Evolutionary conservation across 2,888 invertebrate species (phyloP).

Genomic region (Ochropleura plecta): DNA sequence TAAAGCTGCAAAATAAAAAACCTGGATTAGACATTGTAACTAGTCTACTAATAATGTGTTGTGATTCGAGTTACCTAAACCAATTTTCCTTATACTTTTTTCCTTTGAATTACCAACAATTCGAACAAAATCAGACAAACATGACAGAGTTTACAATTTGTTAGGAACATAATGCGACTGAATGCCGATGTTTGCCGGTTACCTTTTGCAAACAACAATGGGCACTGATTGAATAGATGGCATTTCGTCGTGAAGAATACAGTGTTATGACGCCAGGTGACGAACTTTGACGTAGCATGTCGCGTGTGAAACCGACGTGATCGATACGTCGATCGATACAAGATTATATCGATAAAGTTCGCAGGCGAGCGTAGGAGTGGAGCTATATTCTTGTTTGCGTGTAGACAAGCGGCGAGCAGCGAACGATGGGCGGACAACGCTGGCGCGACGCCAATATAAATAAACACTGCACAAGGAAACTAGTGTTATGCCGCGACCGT

Average conservation of each 20-base stretch:
- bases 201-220: conserved; percentile 82
- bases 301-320: conserved; percentile 75
- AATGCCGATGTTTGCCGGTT: conserved; percentile 68
- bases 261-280: conserved; percentile 83
- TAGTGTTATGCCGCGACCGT: conserved; percentile 90
- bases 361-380: conserved; percentile 79
- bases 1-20: conserved; percentile 93
- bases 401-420: conserved; percentile 80
- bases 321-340: conserved; percentile 82
- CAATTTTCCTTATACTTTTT: conserved; percentile 62
- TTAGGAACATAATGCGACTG: conserved; percentile 56
- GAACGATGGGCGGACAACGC: conserved; percentile 86
- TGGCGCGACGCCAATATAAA: conserved; percentile 88
- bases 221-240: conserved; percentile 77
- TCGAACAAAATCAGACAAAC: conserved; percentile 39
- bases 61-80: conserved; percentile 36
- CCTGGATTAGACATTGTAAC: conserved; percentile 44
- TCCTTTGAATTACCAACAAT: conserved; percentile 38
- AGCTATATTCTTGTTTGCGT: conserved; percentile 83
- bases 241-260: conserved; percentile 73
- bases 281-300: conserved; percentile 82
- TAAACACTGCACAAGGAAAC: conserved; percentile 91
- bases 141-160: conserved; percentile 49
- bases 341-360: conserved; percentile 80
- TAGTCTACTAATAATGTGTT: conserved; percentile 27